phyloP scores from a whole-genome alignment of 2,113 vertebrate species.

The Zosterops japonicus region DNA sequence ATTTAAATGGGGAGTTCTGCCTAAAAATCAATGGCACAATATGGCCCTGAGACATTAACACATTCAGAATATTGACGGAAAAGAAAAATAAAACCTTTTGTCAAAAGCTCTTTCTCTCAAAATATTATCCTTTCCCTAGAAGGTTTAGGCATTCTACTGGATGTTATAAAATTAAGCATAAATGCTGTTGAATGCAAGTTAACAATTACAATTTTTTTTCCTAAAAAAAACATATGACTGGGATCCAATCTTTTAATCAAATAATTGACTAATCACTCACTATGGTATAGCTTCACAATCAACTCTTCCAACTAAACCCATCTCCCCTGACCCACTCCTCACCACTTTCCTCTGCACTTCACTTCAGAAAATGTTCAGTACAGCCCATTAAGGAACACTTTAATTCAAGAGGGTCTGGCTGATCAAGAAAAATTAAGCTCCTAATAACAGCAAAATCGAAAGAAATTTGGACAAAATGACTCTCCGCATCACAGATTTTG shows the following conservation, averaged over 20 bases:
- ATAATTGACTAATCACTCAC: constrained; percentile 86
- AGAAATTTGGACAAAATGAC: constrained; percentile 98
- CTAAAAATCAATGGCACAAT: constrained; percentile 65
- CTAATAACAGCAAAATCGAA: constrained; percentile 89
- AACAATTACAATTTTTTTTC: constrained; percentile 16
- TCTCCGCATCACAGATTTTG: constrained; percentile 95
- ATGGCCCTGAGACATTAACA: constrained; percentile 56
- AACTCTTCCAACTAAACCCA: constrained; percentile 71
- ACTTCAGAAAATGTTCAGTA: constrained; percentile 62
- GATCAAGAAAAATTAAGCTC: constrained; percentile 97
- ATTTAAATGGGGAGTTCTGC: constrained; percentile 59
- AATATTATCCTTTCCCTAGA: constrained; percentile 36
- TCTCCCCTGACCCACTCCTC: background rate
- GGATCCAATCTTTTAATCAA: constrained; percentile 82
- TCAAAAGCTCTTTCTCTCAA: constrained; percentile 39
- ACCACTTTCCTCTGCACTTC: constrained; percentile 1
- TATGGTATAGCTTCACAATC: constrained; percentile 74
- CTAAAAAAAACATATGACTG: constrained; percentile 12
- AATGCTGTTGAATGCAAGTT: constrained; percentile 53
- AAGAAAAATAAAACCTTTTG: constrained; percentile 49
- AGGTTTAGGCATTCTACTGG: constrained; percentile 30
- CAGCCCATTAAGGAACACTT: constrained; percentile 79
- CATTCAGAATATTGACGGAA: constrained; percentile 57
- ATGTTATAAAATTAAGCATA: constrained; percentile 52
- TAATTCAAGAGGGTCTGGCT: constrained; percentile 81